Evolutionary conservation across 2,888 invertebrate species (phyloP).

Genomic region (Ophioninae sp.): DNA sequence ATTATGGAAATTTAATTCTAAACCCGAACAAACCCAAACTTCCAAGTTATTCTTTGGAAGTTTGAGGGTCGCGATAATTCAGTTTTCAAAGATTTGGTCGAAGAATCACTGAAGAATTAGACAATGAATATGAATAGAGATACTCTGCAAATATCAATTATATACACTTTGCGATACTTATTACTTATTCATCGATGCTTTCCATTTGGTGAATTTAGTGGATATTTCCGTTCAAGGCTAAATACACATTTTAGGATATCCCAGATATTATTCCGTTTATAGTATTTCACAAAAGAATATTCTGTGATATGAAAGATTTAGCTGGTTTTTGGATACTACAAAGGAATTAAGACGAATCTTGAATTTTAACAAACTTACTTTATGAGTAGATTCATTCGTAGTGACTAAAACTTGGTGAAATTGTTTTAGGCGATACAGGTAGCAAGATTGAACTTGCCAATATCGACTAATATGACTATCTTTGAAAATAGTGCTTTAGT

Average conservation of each 20-base stretch:
- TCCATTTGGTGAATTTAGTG: neutral
- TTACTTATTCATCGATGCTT: neutral
- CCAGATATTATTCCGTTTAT: neutral
- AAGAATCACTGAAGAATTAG: neutral
- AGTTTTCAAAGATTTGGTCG: neutral
- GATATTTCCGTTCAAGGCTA: neutral
- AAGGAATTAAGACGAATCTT: neutral
- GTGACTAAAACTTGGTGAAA: neutral
- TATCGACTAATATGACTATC: neutral
- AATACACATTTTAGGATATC: neutral
- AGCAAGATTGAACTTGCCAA: neutral
- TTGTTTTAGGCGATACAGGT: neutral
- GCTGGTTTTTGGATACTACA: neutral
- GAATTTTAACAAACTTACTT: neutral
- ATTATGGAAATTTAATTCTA: neutral
- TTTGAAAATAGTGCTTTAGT: neutral
- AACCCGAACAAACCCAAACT: too few species aligned
- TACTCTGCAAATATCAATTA: neutral
- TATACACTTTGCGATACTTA: neutral
- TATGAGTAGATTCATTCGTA: neutral
- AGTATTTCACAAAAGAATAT: neutral
- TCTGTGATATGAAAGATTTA: neutral
- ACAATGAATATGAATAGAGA: neutral
- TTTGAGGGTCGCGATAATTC: neutral
- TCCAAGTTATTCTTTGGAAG: neutral